These are phyloP conservation scores for Geodia barretti DNA, from an alignment of 37 sponge, comb jelly and placozoan genomes.

Conservation along the genomic window DNA sequence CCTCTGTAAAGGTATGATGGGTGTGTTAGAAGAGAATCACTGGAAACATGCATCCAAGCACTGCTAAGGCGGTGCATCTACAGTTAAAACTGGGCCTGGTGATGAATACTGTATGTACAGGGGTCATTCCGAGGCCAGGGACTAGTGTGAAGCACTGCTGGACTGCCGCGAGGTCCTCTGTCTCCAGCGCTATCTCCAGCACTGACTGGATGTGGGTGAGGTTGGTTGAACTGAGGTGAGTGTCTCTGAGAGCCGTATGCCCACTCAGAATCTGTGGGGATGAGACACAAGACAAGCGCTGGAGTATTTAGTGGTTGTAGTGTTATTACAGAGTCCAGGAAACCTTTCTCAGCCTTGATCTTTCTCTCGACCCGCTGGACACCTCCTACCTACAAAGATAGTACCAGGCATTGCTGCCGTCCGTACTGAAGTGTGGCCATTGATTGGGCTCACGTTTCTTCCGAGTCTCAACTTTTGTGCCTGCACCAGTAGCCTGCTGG, in stretches of 20 bases:
- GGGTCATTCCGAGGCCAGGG: background rate
- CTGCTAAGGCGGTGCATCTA: no score
- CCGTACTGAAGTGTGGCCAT: no score
- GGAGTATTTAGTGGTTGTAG: background rate
- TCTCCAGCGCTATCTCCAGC: constrained; percentile 2
- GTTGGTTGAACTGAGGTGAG: background rate
- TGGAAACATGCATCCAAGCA: no score
- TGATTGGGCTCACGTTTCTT: background rate
- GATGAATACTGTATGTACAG: background rate
- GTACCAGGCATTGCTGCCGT: background rate
- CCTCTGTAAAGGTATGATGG: no score
- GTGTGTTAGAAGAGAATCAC: no score
- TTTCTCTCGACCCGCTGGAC: constrained; percentile 39
- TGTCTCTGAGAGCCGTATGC: background rate
- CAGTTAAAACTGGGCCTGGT: no score
- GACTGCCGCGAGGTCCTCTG: background rate
- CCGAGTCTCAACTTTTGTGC: constrained; percentile 2
- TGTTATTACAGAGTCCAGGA: constrained; percentile 31
- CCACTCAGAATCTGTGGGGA: background rate
- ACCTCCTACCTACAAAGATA: constrained; percentile 5
- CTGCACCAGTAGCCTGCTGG: background rate
- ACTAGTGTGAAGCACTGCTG: background rate
- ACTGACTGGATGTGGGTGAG: constrained; percentile 6
- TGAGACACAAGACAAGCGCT: background rate
- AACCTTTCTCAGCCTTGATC: constrained; percentile 28